Base-by-base conservation (phyloP, 2,113 vertebrate genomes). In the Dinomys branickii region DNA sequence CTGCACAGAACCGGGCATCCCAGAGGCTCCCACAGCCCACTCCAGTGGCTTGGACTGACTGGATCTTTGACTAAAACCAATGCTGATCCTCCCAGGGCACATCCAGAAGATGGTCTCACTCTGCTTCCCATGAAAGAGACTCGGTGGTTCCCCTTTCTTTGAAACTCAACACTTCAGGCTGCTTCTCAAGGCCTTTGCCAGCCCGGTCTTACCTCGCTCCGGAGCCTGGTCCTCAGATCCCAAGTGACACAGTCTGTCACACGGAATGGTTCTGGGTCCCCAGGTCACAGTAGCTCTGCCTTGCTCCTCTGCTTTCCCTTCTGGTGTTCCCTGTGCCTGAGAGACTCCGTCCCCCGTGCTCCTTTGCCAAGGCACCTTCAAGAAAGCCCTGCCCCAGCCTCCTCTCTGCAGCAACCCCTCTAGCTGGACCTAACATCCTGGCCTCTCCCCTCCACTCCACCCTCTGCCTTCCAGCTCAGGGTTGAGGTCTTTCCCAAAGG, bases 361-460 rank as follows among this genome's bases (percentile, higher is more conserved):
- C 47, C 26, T 73, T 59, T 65, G 58, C 93, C 30, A 56, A 90
- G 63, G 38, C 38, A 77, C 59, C n/a, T 10, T 75, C 83, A 86
- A 97, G 95, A 61, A 97, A 95, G 58, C 44, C 83, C 63, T 93
- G 73, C 61, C 90, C n/a, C 56, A 61, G 20, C 71, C 47, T 84
- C 85, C 54, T 89, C 94, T 75, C 84, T 77, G 41, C 16, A 81
- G 52, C 35, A 30, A 67, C 24, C 52, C 73, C 41, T 81, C 84
- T 41, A 35, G 38, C 87, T 82, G 84, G 81, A 85, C 78, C 78
- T 58, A 80, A 63, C 20, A 35, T 90, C 16, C 28, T 63, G 11
- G 38, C 30, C 41, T 71, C 54, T 80, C 59, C 22, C 16, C 26
- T 94, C 50, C 71, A 41, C 28, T 35, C 30, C 20, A 1, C 3